Percentiles rank a stretch among this genome's conserved stretches.
Evolutionary conservation across 2,888 invertebrate species (phyloP).

Genomic region (Limnephilus auricula): DNA sequence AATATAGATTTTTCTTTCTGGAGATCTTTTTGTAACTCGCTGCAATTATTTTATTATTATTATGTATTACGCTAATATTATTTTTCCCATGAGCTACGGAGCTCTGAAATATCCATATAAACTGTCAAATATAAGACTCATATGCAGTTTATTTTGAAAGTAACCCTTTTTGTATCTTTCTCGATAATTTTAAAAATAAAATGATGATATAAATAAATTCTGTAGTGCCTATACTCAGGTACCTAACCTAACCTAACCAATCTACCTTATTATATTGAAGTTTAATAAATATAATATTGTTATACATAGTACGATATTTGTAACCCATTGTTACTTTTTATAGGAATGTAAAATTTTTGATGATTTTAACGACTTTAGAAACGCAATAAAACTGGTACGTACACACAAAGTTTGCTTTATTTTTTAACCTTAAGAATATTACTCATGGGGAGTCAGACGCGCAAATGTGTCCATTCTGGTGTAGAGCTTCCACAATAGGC

Average conservation of each 20-base stretch:
- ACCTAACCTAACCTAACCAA: slow-evolving; percentile 31
- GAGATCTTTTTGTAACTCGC: neutral
- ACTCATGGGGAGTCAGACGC: too few species aligned
- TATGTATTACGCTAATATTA: too few species aligned
- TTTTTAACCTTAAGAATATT: neutral
- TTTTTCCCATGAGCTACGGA: neutral
- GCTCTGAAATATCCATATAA: neutral
- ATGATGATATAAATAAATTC: slow-evolving; percentile 14
- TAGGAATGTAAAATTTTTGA: slow-evolving; percentile 14
- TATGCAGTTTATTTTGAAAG: neutral
- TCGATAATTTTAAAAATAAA: neutral
- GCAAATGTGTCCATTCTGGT: too few species aligned
- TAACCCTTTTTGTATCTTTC: slow-evolving; percentile 17
- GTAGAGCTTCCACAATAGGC: too few species aligned
- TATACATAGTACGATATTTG: neutral
- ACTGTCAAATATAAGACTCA: neutral
- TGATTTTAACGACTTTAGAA: slow-evolving; percentile 1
- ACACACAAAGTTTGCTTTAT: slow-evolving; percentile 12
- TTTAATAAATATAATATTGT: neutral
- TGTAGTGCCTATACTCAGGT: slow-evolving; percentile 40
- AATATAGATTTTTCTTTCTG: neutral
- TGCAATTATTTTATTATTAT: neutral
- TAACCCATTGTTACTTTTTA: neutral
- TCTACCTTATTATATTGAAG: slow-evolving; percentile 19
- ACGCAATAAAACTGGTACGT: slow-evolving; percentile 34